Conservation (phyloP, 2,888 invertebrate species). For the Apodemia duryi region DNA sequence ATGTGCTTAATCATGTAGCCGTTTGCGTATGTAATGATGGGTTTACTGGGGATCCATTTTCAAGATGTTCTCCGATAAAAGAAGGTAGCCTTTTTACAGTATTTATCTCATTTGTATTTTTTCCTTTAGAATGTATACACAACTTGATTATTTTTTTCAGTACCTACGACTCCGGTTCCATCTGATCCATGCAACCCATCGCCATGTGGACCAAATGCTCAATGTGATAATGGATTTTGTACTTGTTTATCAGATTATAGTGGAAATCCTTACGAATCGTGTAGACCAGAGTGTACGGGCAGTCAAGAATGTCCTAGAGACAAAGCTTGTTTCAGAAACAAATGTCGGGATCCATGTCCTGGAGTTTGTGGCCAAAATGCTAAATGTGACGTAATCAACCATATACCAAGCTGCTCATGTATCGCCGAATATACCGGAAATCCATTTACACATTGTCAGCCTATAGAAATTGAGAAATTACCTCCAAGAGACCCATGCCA, state of each 20-base stretch:
- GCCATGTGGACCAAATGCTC: conserved; percentile 86
- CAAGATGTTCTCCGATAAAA: conserved; percentile 82
- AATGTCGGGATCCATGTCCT: conserved; percentile 86
- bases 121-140: not conserved
- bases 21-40: conserved; percentile 87
- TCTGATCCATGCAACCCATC: conserved; percentile 83
- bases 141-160: conserved; percentile 38
- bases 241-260: conserved; percentile 83
- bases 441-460: conserved; percentile 81
- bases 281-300: conserved; percentile 85
- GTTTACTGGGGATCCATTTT: conserved; percentile 90
- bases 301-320: conserved; percentile 85
- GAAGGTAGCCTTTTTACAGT: conserved; percentile 46
- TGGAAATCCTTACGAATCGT: conserved; percentile 85
- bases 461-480: conserved; percentile 44
- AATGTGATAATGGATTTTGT: conserved; percentile 84
- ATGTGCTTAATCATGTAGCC: conserved; percentile 89
- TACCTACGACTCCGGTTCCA: conserved; percentile 55
- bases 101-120: conserved; percentile 1
- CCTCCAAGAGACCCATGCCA: conserved; percentile 83
- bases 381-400: conserved; percentile 86
- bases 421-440: conserved; percentile 84
- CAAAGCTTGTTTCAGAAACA: conserved; percentile 85
- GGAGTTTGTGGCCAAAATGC: conserved; percentile 87
- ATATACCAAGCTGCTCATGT: conserved; percentile 86